phyloP scores from a whole-genome alignment of 1,140 invertebrate genomes.

The Leptoteleia sp. region DNA sequence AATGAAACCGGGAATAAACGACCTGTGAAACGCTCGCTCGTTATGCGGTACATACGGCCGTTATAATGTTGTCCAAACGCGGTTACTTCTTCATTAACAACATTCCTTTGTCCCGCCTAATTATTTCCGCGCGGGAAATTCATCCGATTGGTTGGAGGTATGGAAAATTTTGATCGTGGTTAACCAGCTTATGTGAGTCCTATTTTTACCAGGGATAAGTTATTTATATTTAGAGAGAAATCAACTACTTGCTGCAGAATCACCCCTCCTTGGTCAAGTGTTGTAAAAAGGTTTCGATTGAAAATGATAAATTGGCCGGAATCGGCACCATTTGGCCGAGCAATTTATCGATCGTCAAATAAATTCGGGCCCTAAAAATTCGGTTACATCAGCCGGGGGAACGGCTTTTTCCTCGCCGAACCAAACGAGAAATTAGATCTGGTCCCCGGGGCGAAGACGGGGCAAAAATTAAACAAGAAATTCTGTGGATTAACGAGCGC shows the following conservation, averaged over 20 bases:
- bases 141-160: no score
- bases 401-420: not conserved
- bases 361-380: not conserved
- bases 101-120: slow-evolving; percentile 52
- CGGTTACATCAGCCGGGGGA: not conserved
- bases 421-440: slow-evolving; percentile 5
- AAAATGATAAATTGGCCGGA: no score
- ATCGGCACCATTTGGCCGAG: no score
- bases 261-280: no score
- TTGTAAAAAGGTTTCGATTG: no score
- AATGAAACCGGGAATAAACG: slow-evolving; percentile 63
- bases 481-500: slow-evolving; percentile 16
- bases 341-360: no score
- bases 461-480: slow-evolving; percentile 5
- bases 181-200: no score
- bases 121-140: slow-evolving; percentile 30
- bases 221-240: no score
- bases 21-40: slow-evolving; percentile 58
- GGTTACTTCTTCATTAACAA: slow-evolving; percentile 57
- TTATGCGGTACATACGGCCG: slow-evolving; percentile 52
- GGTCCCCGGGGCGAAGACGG: not conserved
- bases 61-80: slow-evolving; percentile 49
- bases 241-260: no score
- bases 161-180: no score
- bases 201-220: no score